phyloP scores from a whole-genome alignment of 2,797 vertebrate species.

The Halcyon chelicuti region DNA sequence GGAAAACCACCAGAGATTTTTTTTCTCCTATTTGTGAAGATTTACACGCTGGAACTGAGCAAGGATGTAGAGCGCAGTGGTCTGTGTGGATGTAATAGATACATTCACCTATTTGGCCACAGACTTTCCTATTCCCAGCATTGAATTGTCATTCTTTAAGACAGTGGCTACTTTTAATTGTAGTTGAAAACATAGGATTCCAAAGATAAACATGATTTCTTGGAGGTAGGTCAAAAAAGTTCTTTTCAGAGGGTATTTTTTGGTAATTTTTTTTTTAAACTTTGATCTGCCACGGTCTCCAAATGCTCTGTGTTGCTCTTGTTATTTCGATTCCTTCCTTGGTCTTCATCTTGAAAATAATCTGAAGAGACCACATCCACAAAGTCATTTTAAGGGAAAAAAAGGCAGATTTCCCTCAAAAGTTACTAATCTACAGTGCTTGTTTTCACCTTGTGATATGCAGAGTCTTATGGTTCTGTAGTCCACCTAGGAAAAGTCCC shows the following conservation, averaged over 20 bases:
- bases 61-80: background rate
- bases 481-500: background rate
- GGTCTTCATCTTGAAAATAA: background rate
- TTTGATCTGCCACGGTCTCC: background rate
- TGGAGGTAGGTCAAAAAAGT: background rate
- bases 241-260: background rate
- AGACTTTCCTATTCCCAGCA: background rate
- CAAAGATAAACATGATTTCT: background rate
- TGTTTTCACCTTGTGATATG: background rate
- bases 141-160: background rate
- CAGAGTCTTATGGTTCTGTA: background rate
- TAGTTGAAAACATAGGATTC: background rate
- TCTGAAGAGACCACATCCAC: background rate
- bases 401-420: rapidly evolving
- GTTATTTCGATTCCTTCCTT: background rate
- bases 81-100: background rate
- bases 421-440: background rate
- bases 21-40: background rate
- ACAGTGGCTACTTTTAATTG: background rate
- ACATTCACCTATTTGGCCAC: background rate
- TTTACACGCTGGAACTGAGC: background rate
- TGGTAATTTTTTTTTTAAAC: background rate
- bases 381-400: background rate
- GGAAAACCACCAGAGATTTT: background rate
- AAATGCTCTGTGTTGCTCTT: background rate